Evolutionary conservation across 1,140 invertebrate genomes (phyloP), one percentile per base, ranked within the genome.

Genomic region (Drosophila pruinosa): DNA sequence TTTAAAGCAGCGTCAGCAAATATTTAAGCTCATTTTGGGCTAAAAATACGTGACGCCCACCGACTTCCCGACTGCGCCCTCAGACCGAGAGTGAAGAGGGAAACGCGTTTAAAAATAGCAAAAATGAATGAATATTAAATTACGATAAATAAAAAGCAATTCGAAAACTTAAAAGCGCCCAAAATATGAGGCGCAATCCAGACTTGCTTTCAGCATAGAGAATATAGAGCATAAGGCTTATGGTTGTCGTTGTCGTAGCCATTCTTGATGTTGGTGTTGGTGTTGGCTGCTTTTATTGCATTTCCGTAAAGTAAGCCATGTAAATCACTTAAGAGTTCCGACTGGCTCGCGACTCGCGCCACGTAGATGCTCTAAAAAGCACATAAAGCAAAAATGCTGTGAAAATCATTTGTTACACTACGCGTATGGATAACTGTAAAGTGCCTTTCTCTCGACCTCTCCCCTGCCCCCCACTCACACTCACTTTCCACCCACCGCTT

Each of bases 371-470:
- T 78, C 78, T 59, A 58, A 78, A 74, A 86, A 78, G 77, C 57
- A 74, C 77, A 86, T 86, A 86, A 86, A 88, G 74, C 78, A 88
- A 72, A 86, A 88, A 88, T 72, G 74, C 81, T 86, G 71, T 75
- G 74, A 82, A 86, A 86, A 86, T 86, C 82, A 86, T 86, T 86
- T 86, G 81, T 86, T 78, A 88, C 82, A 86, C 81, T 86, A 78
- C 78, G 77, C 81, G 82, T 86, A 88, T 86, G 82, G 78, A 81
- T 88, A 71, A 86, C 81, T 86, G 81, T 75, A 78, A 86, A 86
- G 82, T 86, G 81, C 73, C 72, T 52, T 15, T 8, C 57, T 41
- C 31, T 7, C 14, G 22, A 6, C 38, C n/a, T n/a, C n/a, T n/a
- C n/a, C n/a, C n/a, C n/a, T n/a, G n/a, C n/a, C n/a, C n/a, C n/a